Evolutionary conservation across 2,888 invertebrate genomes (phyloP), one percentile per base, ranked within the genome.

Genomic region (Quadroppia sp.): DNA sequence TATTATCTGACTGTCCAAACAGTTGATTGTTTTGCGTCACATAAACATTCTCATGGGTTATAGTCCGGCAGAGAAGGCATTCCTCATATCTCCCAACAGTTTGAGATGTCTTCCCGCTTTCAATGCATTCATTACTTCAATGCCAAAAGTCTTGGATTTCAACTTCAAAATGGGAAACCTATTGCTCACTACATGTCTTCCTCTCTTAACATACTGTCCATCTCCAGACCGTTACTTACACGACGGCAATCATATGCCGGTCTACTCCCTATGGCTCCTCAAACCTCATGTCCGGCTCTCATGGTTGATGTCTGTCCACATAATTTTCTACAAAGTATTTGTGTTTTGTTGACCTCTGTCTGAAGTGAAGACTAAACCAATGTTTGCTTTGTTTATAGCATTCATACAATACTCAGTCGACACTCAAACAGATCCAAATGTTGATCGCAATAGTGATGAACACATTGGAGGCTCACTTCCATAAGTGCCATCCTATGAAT

Each of bases 151-250:
- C 15, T 82, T 99, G 80, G 99, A 99, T 82, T 92, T 94, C 82
- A 99, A 99, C 84, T 93, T 96, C 82, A 85, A 90, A 77, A 93
- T 99, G 86, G 97, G 97, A 0, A 90, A 90, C 79, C 87, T 89
- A 75, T 87, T 99, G 72, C 87, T 97, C 7, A 90, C 93, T 9
- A 91, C 93, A 0, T 90, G 92, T 0, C 83, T 96, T 74, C 87
- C 85, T 48, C 85, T 94, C 72, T 85, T 94, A 71, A 88, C 92
- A 77, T 93, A 91, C 82, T 88, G 90, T 71, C 91, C 94, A 0
- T 90, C 91, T 76, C 91, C 92, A 0, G 89, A 85, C 79, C 76
- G 74, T 45, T 84, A 85, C 77, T 84, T 85, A 71, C 84, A 84
- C 76, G 86, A 87, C 77, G 74, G 75, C 45, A 89, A 88, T 77